Conservation (phyloP, 2,113 vertebrate genomes). For the Phodopus roborovskii region DNA sequence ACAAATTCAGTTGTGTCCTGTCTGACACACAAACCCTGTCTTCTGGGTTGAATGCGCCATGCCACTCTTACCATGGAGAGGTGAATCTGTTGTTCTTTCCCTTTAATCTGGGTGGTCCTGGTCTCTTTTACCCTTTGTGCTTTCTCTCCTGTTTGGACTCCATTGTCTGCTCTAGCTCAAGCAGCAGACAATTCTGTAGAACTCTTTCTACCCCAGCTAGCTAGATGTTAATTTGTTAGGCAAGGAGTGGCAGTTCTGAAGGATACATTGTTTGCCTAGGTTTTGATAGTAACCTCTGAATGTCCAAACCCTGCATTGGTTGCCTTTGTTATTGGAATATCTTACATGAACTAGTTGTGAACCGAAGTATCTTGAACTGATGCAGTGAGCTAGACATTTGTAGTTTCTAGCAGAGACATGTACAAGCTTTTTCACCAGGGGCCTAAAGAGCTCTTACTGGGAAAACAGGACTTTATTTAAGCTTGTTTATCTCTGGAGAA, state of each 20-base stretch:
- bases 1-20: background rate
- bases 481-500: slow-evolving; percentile 67
- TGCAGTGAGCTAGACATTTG: slow-evolving; percentile 12
- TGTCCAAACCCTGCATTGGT: background rate
- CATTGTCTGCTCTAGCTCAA: background rate
- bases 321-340: slow-evolving; percentile 9
- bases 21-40: background rate
- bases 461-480: slow-evolving; percentile 59
- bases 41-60: background rate
- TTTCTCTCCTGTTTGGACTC: background rate
- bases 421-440: slow-evolving; percentile 63
- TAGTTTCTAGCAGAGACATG: slow-evolving; percentile 57
- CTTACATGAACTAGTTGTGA: slow-evolving; percentile 18
- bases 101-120: background rate
- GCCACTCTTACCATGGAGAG: background rate
- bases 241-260: background rate
- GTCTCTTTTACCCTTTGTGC: background rate
- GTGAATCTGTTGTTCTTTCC: background rate
- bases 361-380: slow-evolving; percentile 61
- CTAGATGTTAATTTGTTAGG: background rate
- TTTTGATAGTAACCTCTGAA: background rate
- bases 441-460: slow-evolving; percentile 72
- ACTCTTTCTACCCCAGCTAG: background rate
- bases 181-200: background rate
- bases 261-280: background rate